Conservation (phyloP, 2,888 invertebrate genomes). For the Synergus itoensis region DNA sequence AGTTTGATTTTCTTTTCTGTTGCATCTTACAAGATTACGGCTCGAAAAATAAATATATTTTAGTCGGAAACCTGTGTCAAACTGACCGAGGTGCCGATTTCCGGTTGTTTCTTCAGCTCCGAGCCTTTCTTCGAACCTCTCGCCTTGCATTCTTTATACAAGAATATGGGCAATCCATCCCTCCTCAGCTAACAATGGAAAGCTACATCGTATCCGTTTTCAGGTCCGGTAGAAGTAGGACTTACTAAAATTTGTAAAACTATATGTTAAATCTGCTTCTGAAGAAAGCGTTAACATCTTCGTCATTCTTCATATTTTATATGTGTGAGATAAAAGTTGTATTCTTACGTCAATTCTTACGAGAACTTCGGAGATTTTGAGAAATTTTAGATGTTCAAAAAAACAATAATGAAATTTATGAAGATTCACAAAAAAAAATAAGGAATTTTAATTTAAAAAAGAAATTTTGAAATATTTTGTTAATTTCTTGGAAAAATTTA, state of each 20-base stretch:
- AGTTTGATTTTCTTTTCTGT: slow-evolving; percentile 28
- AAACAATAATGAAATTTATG: too few species aligned
- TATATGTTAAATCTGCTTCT: slow-evolving; percentile 12
- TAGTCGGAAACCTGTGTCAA: slow-evolving; percentile 39
- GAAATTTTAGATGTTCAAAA: too few species aligned
- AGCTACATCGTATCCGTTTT: slow-evolving; percentile 29
- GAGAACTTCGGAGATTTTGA: too few species aligned
- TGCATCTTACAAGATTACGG: slow-evolving; percentile 19
- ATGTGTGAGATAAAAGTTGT: neutral
- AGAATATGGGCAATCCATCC: slow-evolving; percentile 36
- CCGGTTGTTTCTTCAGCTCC: slow-evolving; percentile 54
- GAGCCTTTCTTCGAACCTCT: slow-evolving; percentile 55
- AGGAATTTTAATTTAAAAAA: too few species aligned
- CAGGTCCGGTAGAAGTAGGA: neutral
- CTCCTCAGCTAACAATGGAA: slow-evolving; percentile 36
- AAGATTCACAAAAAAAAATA: too few species aligned
- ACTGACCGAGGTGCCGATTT: slow-evolving; percentile 53
- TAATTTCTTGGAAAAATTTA: too few species aligned
- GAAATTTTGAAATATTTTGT: too few species aligned
- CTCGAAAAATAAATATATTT: slow-evolving; percentile 35
- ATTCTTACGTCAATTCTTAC: neutral
- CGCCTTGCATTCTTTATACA: slow-evolving; percentile 44
- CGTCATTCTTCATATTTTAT: neutral
- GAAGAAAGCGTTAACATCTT: slow-evolving; percentile 7
- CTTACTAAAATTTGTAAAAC: slow-evolving; percentile 18